phyloP scores from a whole-genome alignment of 1,140 invertebrate genomes.

The Atta colombica region DNA sequence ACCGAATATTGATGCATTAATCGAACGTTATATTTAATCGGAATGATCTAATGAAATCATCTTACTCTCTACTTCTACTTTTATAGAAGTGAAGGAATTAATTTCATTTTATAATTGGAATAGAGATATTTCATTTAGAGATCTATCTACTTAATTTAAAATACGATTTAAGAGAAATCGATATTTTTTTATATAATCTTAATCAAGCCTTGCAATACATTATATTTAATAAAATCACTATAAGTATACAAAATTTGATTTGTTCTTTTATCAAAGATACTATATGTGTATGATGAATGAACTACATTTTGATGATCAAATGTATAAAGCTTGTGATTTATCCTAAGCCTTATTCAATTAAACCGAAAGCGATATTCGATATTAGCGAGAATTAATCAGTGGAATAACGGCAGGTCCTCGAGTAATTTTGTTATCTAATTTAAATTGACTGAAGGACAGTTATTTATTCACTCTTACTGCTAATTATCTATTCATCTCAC shows the following conservation, averaged over 20 bases:
- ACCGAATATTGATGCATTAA: conserved; percentile 1
- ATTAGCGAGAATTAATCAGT: conserved; percentile 53
- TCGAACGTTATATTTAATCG: not conserved
- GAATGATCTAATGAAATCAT: not conserved
- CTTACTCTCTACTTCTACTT: not conserved
- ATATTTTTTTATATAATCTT: not conserved
- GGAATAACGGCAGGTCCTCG: conserved; percentile 19
- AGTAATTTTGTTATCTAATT: conserved; percentile 53
- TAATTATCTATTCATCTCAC: conserved; percentile 62
- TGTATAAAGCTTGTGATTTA: not conserved
- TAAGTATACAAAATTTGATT: not conserved
- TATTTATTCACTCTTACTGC: conserved; percentile 59
- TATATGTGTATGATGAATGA: not conserved
- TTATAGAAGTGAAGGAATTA: not conserved
- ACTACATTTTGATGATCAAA: not conserved
- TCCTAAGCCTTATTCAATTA: conserved; percentile 31
- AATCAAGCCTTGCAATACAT: not conserved
- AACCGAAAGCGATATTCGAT: conserved; percentile 7
- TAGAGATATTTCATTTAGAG: not conserved
- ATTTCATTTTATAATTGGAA: not conserved
- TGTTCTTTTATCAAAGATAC: not conserved
- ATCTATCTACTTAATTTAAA: not conserved
- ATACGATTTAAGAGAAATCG: not conserved
- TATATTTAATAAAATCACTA: not conserved
- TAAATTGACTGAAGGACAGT: conserved; percentile 56